Base-by-base conservation (phyloP, 2,888 invertebrate species). In the Carpatolechia fugitivella region DNA sequence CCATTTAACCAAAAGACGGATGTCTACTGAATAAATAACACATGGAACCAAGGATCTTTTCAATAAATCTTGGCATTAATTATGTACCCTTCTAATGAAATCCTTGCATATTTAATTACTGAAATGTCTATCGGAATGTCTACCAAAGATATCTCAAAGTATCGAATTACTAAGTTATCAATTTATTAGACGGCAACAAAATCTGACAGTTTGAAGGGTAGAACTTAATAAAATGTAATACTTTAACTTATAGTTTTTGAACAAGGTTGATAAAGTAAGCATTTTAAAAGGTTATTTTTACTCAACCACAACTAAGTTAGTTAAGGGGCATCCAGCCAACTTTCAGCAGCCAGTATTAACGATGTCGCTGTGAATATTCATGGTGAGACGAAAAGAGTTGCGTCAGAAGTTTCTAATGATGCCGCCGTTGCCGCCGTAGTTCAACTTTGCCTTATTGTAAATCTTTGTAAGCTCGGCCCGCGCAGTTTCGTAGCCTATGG, bases 311-410 rank as follows among this genome's bases (percentile, higher is more conserved):
- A 49, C 35, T 18, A 35, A 49, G 49, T 49, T 49, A 49, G 18
- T 29, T 13, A 18, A 31, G 49, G 33, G 20, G 35, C 31, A 20
- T n/a, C 49, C 49, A 35, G 35, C 49, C 35, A 35, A 36, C 49
- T 35, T 35, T 18, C n/a, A 49, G 33, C 35, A 49, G 8, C 38
- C 50, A 50, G 31, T 24, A 38, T 50, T 50, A 50, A 50, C 20
- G 50, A 50, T 36, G 50, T 50, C 50, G 8, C 50, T n/a, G 38
- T 50, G 50, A 50, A 50, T 50, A 50, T 50, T 50, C 50, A 50
- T 50, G 50, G 20, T 38, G 31, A 38, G 38, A 38, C 33, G 50
- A 50, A 50, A 50, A 50, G 38, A 50, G 50, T 50, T 50, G 29
- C 29, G 8, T 3, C 13, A 16, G 10, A 50, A 50, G 13, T 50